phyloP scores from a whole-genome alignment of 2,888 invertebrate genomes.

The Mesorhabditis spiculigera region DNA sequence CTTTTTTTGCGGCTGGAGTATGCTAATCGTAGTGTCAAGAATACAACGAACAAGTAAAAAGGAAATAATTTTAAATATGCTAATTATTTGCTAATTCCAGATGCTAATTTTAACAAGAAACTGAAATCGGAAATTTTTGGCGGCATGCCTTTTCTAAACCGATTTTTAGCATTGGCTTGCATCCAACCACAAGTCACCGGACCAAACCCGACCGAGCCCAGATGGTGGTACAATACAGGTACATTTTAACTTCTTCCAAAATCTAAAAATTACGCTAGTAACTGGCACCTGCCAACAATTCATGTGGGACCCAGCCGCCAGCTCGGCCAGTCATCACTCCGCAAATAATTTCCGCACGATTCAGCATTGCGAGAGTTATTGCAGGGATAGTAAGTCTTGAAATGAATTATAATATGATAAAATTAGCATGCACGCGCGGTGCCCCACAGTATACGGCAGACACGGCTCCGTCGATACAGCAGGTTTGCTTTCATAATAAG shows the following conservation, averaged over 20 bases:
- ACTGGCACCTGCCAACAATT: conserved; percentile 46
- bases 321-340: conserved; percentile 37
- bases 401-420: too few species aligned
- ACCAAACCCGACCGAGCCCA: conserved; percentile 39
- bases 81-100: too few species aligned
- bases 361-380: conserved; percentile 43
- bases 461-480: background rate
- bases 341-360: conserved; percentile 46
- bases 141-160: background rate
- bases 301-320: conserved; percentile 44
- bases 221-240: conserved; percentile 40
- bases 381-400: conserved; percentile 33
- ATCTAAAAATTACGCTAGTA: conserved; percentile 9
- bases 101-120: too few species aligned
- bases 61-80: background rate
- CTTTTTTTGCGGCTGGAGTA: background rate
- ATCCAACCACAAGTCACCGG: conserved; percentile 42
- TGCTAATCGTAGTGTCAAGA: background rate
- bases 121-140: too few species aligned
- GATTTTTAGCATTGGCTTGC: conserved; percentile 33
- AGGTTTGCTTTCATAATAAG: background rate
- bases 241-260: background rate
- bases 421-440: conserved; percentile 38
- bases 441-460: conserved; percentile 42
- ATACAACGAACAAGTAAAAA: background rate